Evolutionary conservation across 2,797 vertebrate genomes (phyloP), one percentile per base, ranked within the genome.

Genomic region (Anomalospiza imberbis): DNA sequence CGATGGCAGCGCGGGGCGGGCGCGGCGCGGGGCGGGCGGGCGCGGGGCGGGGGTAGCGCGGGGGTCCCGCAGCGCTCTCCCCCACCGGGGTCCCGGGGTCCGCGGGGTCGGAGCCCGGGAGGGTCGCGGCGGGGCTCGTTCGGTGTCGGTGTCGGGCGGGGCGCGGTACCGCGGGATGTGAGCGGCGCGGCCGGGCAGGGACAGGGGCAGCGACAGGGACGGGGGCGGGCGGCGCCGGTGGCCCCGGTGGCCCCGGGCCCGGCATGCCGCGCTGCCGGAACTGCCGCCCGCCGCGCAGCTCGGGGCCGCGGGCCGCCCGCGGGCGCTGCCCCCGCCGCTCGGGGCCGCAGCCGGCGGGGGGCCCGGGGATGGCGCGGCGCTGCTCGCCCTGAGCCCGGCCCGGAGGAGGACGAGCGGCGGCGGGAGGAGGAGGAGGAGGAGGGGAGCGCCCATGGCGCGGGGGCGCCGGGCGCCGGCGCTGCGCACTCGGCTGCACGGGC

Each of bases 401-500:
- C 84, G 91, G 67, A 61, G 91, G 45, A 62, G 62, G 62, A 65
- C 67, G 48, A 68, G 34, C 66, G 66, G 66, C 47, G 34, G 28
- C 25, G 28, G 66, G 38, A 38, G 38, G 38, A 38, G 38, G 38
- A 38, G 38, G 38, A 38, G 38, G 38, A 38, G 38, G 20, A 57
- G 70, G 94, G 96, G 78, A 93, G 90, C 94, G 93, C 93, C 93
- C 93, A 94, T 93, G 91, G 96, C 91, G 85, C 91, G 91, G 28
- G 94, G 96, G 94, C 91, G 94, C 92, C 94, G 97, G 95, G 95
- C 78, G 58, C 96, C 97, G 20, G 94, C 98, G 96, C 98, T 98
- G 93, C 98, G 98, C 97, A 98, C 98, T 92, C 98, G 98, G 92
- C 97, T 99, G 89, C 99, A 99, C 63, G 99, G 99, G 96, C 97